These are phyloP conservation scores for Pipistrellus kuhlii DNA, from an alignment of 2,797 vertebrate genomes.

Conservation along the genomic window DNA sequence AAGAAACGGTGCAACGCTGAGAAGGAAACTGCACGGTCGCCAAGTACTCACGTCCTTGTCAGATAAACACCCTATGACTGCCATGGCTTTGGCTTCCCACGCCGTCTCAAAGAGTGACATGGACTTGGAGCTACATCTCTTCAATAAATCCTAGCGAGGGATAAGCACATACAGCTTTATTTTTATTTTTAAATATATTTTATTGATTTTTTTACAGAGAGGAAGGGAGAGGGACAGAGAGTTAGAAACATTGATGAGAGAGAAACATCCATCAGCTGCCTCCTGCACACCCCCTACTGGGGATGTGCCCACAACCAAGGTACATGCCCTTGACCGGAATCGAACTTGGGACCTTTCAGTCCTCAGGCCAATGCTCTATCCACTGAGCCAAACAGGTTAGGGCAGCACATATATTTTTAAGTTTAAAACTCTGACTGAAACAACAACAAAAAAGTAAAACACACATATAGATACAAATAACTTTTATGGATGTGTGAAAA, in stretches of 20 bases:
- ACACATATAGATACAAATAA: neutral
- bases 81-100: slow-evolving; percentile 97
- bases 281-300: too few species aligned
- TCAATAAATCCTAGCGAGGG: slow-evolving; percentile 92
- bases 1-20: neutral
- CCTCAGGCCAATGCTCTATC: too few species aligned
- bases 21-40: neutral
- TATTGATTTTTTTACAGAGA: too few species aligned
- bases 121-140: slow-evolving; percentile 92
- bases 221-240: too few species aligned
- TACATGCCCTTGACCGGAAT: too few species aligned
- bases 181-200: too few species aligned
- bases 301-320: too few species aligned
- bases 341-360: too few species aligned
- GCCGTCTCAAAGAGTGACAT: slow-evolving; percentile 94
- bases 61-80: slow-evolving; percentile 93
- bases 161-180: neutral
- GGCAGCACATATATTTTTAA: neutral
- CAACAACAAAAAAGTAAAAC: neutral
- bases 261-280: too few species aligned
- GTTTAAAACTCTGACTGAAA: neutral
- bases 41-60: slow-evolving; percentile 92
- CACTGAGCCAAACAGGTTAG: too few species aligned
- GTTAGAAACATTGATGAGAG: too few species aligned
- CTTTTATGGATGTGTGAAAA: neutral